Conservation (phyloP, 2,797 vertebrate genomes). For the Staurois parvus region DNA sequence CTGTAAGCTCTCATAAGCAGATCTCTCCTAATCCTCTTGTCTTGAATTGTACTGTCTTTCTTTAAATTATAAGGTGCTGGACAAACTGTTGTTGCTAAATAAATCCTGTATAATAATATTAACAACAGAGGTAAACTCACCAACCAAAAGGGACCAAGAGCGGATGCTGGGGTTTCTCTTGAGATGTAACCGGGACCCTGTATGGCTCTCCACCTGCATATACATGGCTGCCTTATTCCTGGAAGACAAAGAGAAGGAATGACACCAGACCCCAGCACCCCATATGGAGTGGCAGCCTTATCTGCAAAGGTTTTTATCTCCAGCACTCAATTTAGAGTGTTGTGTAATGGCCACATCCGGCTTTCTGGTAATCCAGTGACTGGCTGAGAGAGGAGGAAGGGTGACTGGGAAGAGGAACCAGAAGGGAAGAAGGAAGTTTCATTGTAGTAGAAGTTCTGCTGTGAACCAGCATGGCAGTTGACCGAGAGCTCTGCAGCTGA, state of each 20-base stretch:
- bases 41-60: too few species aligned
- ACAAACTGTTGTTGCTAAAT: too few species aligned
- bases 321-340: too few species aligned
- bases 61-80: too few species aligned
- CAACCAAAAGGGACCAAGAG: slow-evolving; percentile 94
- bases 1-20: too few species aligned
- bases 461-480: too few species aligned
- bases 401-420: not conserved
- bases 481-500: too few species aligned
- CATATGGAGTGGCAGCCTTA: not conserved
- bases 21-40: too few species aligned
- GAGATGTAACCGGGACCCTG: slow-evolving; percentile 81
- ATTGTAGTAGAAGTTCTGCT: not conserved
- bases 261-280: not conserved
- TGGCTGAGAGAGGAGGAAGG: not conserved
- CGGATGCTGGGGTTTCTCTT: slow-evolving; percentile 91
- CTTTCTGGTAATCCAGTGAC: too few species aligned
- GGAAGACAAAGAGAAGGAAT: not conserved
- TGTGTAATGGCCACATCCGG: not conserved
- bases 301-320: too few species aligned
- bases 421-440: slow-evolving; percentile 2
- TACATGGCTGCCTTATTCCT: slow-evolving; percentile 75
- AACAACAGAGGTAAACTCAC: slow-evolving; percentile 73
- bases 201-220: slow-evolving; percentile 87
- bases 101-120: too few species aligned